These are phyloP conservation scores for Thripadectes ignobilis DNA, from an alignment of 2,797 vertebrate genomes.

Conservation along the genomic window DNA sequence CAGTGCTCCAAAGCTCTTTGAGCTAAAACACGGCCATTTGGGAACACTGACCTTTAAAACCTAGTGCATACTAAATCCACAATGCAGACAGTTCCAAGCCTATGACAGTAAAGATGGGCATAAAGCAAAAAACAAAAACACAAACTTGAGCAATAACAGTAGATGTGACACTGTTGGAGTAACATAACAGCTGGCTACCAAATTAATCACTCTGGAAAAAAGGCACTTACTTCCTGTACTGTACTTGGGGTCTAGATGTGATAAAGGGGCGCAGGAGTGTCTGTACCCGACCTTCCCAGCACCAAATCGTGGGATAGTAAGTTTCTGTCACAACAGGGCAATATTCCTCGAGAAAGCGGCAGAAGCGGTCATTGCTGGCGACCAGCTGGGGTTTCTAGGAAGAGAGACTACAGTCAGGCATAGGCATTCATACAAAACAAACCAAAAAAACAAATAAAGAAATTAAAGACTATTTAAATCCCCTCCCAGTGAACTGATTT, in stretches of 20 bases:
- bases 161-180: neutral
- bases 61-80: neutral
- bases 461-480: neutral
- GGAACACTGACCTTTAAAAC: neutral
- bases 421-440: neutral
- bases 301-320: constrained; percentile 98
- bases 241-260: constrained; percentile 89
- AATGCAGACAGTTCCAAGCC: neutral
- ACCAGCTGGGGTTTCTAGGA: constrained; percentile 94
- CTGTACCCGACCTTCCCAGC: constrained; percentile 96
- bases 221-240: constrained; percentile 92
- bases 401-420: constrained; percentile 16
- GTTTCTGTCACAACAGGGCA: constrained; percentile 96
- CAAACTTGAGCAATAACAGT: neutral
- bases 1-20: neutral
- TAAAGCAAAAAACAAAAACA: neutral
- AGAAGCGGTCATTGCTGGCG: constrained; percentile 89
- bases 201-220: neutral
- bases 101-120: neutral
- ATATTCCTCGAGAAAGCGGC: constrained; percentile 89
- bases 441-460: neutral
- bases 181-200: neutral
- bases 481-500: neutral
- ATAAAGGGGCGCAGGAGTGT: constrained; percentile 96
- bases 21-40: neutral